Evolutionary conservation across 2,888 invertebrate genomes (phyloP), one percentile per base, ranked within the genome.

Genomic region (Trissonchulus sp.): DNA sequence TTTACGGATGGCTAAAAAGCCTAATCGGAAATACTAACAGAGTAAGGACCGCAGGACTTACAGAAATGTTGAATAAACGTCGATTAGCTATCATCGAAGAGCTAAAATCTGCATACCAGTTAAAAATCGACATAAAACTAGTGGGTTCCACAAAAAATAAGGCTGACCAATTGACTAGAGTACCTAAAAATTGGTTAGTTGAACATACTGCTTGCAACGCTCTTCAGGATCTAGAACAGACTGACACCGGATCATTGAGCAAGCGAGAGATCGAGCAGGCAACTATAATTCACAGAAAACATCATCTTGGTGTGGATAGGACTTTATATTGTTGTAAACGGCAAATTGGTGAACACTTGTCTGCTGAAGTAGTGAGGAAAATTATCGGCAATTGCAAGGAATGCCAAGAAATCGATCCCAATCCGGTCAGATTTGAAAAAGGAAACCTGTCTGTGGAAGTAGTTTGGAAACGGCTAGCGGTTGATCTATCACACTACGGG

Each of bases 41-140:
- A 60, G n/a, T n/a, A 18, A 60, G 60, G 60, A 23, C 60, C 18
- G 60, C 18, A n/a, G 60, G 60, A 60, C 18, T 60, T 18, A 60
- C 60, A 18, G 60, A 60, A 60, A 60, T 60, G 60, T 60, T 60
- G n/a, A 60, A 18, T 60, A 60, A 60, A n/a, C 60, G 60, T 23
- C 18, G 60, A 60, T n/a, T 60, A 23, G 18, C 60, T 23, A 60
- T 60, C 60, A n/a, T 60, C 60, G 60, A 18, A n/a, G 60, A 60
- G 60, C 60, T 60, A n/a, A 60, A 23, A 18, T 23, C 18, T 23
- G 60, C 18, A 60, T 60, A 60, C 60, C 18, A 60, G n/a, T n/a
- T 60, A 23, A 60, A 18, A 23, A 60, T 60, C 18, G n/a, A 18
- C n/a, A n/a, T n/a, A 18, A 18, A 60, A 23, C 18, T 60, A 23